Conservation (phyloP, 2,888 invertebrate species). For the Drosophila planitibia region DNA sequence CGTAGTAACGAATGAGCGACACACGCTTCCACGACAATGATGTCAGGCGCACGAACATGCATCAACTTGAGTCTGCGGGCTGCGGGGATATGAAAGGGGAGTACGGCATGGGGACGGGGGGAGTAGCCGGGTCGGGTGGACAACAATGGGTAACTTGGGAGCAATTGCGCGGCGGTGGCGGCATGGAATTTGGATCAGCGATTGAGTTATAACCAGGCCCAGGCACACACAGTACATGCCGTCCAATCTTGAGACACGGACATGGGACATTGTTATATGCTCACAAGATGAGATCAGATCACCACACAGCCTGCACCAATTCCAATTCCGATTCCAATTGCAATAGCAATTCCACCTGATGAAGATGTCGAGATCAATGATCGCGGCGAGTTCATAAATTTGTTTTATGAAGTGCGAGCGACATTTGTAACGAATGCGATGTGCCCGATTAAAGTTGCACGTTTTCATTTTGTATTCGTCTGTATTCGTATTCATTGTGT, state of each 20-base stretch:
- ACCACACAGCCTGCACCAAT: slow-evolving; percentile 40
- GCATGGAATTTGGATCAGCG: slow-evolving; percentile 80
- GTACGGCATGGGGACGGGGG: neutral
- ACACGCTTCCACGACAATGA: slow-evolving; percentile 79
- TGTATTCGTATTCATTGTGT: slow-evolving; percentile 58
- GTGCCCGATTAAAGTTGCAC: slow-evolving; percentile 64
- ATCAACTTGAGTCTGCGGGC: slow-evolving; percentile 45
- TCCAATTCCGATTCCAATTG: slow-evolving; percentile 26
- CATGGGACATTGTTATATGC: slow-evolving; percentile 54
- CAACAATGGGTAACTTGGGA: slow-evolving; percentile 82
- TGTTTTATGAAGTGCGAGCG: slow-evolving; percentile 82
- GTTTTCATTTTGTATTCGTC: slow-evolving; percentile 52
- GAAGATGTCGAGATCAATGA: slow-evolving; percentile 82
- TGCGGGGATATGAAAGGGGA: slow-evolving; percentile 20
- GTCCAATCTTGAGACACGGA: slow-evolving; percentile 50
- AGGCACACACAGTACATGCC: slow-evolving; percentile 21
- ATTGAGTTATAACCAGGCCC: slow-evolving; percentile 73
- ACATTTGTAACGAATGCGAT: slow-evolving; percentile 81
- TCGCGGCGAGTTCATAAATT: slow-evolving; percentile 82
- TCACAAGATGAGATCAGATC: slow-evolving; percentile 29
- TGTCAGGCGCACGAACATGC: slow-evolving; percentile 71
- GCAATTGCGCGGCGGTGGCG: slow-evolving; percentile 67
- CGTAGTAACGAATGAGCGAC: slow-evolving; percentile 68
- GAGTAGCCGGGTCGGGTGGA: slow-evolving; percentile 12
- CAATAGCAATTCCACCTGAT: slow-evolving; percentile 68